phyloP scores from a whole-genome alignment of 1,140 invertebrate genomes.

The Trichogramma pretiosum region DNA sequence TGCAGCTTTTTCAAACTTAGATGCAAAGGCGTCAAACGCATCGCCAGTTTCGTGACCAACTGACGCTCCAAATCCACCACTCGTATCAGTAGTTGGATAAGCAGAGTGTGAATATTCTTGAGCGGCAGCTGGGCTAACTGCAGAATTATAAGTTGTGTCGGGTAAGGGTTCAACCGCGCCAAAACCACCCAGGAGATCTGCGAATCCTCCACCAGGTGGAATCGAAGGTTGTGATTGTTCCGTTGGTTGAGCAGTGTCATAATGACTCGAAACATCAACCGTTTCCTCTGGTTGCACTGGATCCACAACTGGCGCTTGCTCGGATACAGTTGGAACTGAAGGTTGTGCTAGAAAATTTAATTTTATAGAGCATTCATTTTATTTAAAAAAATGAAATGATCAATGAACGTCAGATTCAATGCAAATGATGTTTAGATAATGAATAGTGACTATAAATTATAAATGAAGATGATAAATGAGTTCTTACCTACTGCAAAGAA shows the following conservation, averaged over 20 bases:
- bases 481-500: too few relatives aligned
- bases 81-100: too few relatives aligned
- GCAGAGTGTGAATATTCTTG: constrained; percentile 37
- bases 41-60: constrained; percentile 50
- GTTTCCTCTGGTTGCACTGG: too few relatives aligned
- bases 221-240: constrained; percentile 19
- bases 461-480: too few relatives aligned
- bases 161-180: constrained; percentile 10
- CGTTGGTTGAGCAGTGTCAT: neutral
- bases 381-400: too few relatives aligned
- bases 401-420: too few relatives aligned
- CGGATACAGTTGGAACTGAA: neutral
- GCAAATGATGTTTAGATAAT: too few relatives aligned
- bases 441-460: too few relatives aligned
- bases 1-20: constrained; percentile 70
- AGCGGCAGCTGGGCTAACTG: constrained; percentile 27
- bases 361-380: too few relatives aligned
- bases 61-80: too few relatives aligned
- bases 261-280: neutral
- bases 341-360: too few relatives aligned
- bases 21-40: constrained; percentile 75
- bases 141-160: constrained; percentile 10
- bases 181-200: constrained; percentile 34
- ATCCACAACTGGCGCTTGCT: neutral
- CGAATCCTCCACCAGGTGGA: neutral